Base-by-base conservation (phyloP, 2,888 invertebrate genomes). In the Entomobrya proxima region DNA sequence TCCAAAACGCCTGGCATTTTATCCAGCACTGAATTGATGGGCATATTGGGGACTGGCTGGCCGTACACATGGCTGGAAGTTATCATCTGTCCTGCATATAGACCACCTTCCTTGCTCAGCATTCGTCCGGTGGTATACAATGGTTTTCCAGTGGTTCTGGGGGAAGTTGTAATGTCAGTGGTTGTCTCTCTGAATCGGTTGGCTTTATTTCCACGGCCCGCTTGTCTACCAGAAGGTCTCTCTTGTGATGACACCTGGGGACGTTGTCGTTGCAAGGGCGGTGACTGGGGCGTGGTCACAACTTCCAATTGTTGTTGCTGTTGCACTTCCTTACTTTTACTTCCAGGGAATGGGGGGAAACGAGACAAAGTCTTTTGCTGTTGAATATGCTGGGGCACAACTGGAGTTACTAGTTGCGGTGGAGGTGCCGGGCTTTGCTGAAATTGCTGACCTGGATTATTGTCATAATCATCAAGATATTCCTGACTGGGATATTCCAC, bases 51-150 rank as follows among this genome's bases (percentile, higher is more conserved):
- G n/a, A 89, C 79, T 15, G 90, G 90, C 2, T 86, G 78, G 11
- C 90, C 90, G 35, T 89, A 89, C 11, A 89, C 80, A 58, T 90
- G 89, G 52, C 83, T 61, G 0, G 58, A 74, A 0, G 88, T 87
- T n/a, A 88, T 88, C 5, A 47, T 44, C 15, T 89, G 86, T 15
- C 89, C 88, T n/a, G 90, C 89, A 81, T 90, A 90, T 55, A 90
- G 61, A 7, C 90, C 90, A 9, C 90, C 90, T 77, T 90, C 90
- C 55, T 89, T 90, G 13, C 85, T 83, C 47, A 90, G 40, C 90
- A 90, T 90, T 83, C 88, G 89, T 5, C 89, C 90, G 9, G 87
- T 82, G 15, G 83, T 74, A 64, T 90, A 90, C 61, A 90, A 58
- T 4, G 90, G 89, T 50, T 90, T 90, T 47, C 90, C 90, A 5